phyloP scores from a whole-genome alignment of 2,888 invertebrate species.

The Tridacna crocea region DNA sequence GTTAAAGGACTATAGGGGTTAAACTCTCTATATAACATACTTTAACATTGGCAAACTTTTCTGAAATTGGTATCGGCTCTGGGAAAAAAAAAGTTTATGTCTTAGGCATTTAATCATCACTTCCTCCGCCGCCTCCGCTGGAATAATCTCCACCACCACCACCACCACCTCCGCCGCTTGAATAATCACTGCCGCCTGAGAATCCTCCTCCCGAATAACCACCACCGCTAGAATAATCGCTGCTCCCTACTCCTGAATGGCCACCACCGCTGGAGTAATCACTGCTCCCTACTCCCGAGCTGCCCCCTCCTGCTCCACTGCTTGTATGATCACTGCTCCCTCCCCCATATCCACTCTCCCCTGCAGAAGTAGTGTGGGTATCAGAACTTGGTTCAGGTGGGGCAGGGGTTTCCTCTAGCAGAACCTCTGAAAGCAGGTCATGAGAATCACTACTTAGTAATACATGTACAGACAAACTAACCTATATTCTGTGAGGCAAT shows the following conservation, averaged over 20 bases:
- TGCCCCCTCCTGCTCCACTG: too few relatives aligned
- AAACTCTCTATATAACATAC: too few relatives aligned
- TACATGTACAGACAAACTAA: too few relatives aligned
- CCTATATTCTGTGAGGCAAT: too few relatives aligned
- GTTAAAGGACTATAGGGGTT: too few relatives aligned
- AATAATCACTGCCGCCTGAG: slow-evolving; percentile 18
- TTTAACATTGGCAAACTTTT: too few relatives aligned
- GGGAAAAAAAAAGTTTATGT: too few relatives aligned
- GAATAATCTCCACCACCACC: not conserved
- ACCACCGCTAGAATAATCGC: slow-evolving; percentile 9
- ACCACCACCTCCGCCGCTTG: slow-evolving; percentile 11
- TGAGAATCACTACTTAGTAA: not conserved
- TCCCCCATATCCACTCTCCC: slow-evolving; percentile 16
- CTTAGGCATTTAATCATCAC: slow-evolving; percentile 2
- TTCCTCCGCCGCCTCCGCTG: slow-evolving; percentile 19
- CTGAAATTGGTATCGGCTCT: too few relatives aligned
- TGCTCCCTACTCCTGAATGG: slow-evolving; percentile 12
- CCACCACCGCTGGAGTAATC: not conserved
- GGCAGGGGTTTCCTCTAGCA: slow-evolving; percentile 8
- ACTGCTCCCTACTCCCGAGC: slow-evolving; percentile 14
- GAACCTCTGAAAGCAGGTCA: not conserved
- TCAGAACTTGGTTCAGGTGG: slow-evolving; percentile 2
- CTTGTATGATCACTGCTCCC: slow-evolving; percentile 13
- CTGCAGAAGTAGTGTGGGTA: not conserved
- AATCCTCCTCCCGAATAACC: slow-evolving; percentile 8